A percentile compares a stretch with the other conserved stretches of the same genome.
Conservation (phyloP, 1,140 invertebrate genomes). For the Apolygus lucorum region DNA sequence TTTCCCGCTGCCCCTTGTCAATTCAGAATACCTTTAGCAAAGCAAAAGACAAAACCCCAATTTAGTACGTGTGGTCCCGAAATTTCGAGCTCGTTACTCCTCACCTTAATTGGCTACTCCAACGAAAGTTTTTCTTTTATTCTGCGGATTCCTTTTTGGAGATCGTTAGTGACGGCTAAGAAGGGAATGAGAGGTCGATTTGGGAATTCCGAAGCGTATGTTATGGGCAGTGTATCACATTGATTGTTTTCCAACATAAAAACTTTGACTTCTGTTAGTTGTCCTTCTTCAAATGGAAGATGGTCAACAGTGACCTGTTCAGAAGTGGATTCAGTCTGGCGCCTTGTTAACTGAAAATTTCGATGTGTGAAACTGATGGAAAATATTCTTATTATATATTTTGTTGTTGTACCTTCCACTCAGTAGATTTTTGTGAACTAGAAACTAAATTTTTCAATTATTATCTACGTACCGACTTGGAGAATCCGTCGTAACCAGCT, state of each 20-base stretch:
- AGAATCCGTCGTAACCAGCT: too few species aligned
- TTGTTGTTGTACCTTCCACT: too few species aligned
- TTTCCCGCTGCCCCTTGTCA: background rate
- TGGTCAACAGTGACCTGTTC: too few species aligned
- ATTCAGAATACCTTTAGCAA: background rate
- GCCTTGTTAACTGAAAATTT: too few species aligned
- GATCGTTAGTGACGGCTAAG: background rate
- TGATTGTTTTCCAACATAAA: background rate
- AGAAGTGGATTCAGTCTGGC: too few species aligned
- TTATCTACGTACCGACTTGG: too few species aligned
- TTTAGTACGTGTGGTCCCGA: background rate
- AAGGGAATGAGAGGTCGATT: background rate
- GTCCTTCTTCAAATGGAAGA: background rate
- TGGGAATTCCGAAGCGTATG: background rate
- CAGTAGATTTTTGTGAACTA: too few species aligned
- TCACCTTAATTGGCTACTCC: background rate
- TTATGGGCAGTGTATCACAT: background rate
- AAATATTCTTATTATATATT: too few species aligned
- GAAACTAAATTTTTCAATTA: too few species aligned
- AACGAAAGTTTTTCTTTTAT: background rate
- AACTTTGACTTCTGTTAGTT: background rate
- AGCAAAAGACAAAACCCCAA: background rate
- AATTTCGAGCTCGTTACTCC: background rate
- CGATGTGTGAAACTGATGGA: too few species aligned
- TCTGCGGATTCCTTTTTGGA: background rate